Evolutionary conservation across 2,888 invertebrate genomes (phyloP), one percentile per base, ranked within the genome.

Genomic region (Drosophila basisetae): DNA sequence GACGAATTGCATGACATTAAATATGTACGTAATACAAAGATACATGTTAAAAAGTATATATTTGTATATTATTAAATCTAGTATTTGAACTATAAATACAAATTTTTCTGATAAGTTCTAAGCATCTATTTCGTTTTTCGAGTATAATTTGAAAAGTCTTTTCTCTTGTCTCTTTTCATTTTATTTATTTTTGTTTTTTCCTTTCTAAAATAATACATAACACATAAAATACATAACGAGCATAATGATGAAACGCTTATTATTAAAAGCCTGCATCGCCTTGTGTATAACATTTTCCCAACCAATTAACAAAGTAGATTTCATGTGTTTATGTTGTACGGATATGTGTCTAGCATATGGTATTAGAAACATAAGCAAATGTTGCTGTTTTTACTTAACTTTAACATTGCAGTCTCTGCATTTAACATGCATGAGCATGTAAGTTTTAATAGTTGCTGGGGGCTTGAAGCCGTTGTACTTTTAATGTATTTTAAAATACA

Each of bases 301-400:
- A 37, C 33, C 30, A 52, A 74, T 73, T 66, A 28, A 18, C 18
- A 31, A 49, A 35, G 25, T 30, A 28, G n/a, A 35, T 28, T n/a
- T 30, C 13, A 39, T 28, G 11, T 39, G 30, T 22, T 25, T 33
- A 31, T 31, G 16, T 47, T 31, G 18, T 47, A 13, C 6, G 31
- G 16, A 47, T 55, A 25, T 53, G 39, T 43, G 7, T 37, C 25
- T 54, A 33, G 11, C 79, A 77, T 30, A 59, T 68, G 68, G 47
- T 33, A 58, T 62, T 76, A 41, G 59, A 75, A 85, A 78, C 39
- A 76, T 81, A 85, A 88, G 80, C 90, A 83, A 82, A 78, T 72
- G 67, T 77, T 80, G 69, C 58, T 62, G 69, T 68, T 35, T 35
- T 35, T 73, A 62, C 63, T 59, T 41, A 53, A 67, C 59, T 68